Evolutionary conservation across 2,888 invertebrate genomes (phyloP).

Genomic region (Drosophila macrospina): DNA sequence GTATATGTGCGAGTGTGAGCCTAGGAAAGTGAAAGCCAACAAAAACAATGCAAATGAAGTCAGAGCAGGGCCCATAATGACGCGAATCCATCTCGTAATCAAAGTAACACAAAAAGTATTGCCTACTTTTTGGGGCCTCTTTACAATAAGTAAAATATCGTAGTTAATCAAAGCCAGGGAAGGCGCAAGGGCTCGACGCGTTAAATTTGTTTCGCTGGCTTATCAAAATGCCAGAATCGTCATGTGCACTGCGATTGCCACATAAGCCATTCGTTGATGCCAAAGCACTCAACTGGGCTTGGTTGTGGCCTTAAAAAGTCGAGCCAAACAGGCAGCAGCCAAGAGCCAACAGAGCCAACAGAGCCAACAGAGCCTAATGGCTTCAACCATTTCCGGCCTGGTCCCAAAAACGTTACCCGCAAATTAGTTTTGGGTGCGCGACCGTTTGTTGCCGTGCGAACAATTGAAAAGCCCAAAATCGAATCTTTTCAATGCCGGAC

Average conservation of each 20-base stretch:
- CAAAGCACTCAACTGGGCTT: not conserved
- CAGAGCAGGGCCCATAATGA: conserved; percentile 63
- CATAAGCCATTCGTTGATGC: conserved; percentile 52
- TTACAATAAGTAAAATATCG: conserved; percentile 39
- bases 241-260: conserved; percentile 61
- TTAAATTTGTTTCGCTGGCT: conserved; percentile 75
- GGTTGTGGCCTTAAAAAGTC: too few relatives aligned
- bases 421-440: conserved; percentile 71
- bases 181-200: conserved; percentile 15
- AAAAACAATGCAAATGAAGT: conserved; percentile 60
- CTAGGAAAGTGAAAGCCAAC: conserved; percentile 1
- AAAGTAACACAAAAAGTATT: conserved; percentile 46
- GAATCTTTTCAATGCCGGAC: conserved; percentile 76
- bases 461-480: conserved; percentile 77
- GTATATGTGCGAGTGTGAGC: not conserved
- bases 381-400: conserved; percentile 74
- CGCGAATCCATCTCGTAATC: conserved; percentile 77
- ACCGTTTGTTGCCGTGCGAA: conserved; percentile 69
- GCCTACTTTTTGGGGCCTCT: conserved; percentile 48
- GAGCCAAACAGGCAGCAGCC: too few relatives aligned
- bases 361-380: conserved; percentile 63
- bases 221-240: conserved; percentile 75
- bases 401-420: conserved; percentile 76
- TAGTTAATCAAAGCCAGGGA: conserved; percentile 75
- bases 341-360: too few relatives aligned